phyloP scores from a whole-genome alignment of 2,113 vertebrate genomes.

The Turdus rufiventris region DNA sequence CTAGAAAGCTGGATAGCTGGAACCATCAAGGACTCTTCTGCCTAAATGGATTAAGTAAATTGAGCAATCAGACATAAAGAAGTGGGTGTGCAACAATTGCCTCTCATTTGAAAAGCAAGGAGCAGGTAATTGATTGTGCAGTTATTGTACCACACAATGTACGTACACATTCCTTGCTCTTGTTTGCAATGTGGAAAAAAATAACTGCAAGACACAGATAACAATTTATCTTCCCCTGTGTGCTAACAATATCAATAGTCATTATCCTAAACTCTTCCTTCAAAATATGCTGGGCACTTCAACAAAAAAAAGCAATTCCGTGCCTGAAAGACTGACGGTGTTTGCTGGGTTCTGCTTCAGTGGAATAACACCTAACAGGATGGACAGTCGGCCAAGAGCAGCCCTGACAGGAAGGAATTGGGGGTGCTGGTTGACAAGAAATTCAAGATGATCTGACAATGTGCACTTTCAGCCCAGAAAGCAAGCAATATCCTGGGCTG shows the following conservation, averaged over 20 bases:
- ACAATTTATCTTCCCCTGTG: neutral
- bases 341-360: neutral
- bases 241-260: neutral
- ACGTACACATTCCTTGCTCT: neutral
- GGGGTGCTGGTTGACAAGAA: neutral
- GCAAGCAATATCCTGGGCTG: neutral
- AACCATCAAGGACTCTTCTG: constrained; percentile 33
- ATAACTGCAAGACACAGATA: neutral
- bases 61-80: constrained; percentile 45
- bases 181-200: neutral
- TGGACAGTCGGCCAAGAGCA: neutral
- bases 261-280: constrained; percentile 4
- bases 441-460: neutral
- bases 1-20: constrained; percentile 31
- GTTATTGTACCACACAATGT: neutral
- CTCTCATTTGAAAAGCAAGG: constrained; percentile 21
- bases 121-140: constrained; percentile 25
- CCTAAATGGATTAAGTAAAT: constrained; percentile 53
- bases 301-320: neutral
- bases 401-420: neutral
- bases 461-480: neutral
- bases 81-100: constrained; percentile 14
- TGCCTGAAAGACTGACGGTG: neutral
- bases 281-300: neutral
- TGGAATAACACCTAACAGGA: neutral